These are phyloP conservation scores for Ceratina australensis DNA, from an alignment of 1,140 invertebrate species.

Conservation along the genomic window DNA sequence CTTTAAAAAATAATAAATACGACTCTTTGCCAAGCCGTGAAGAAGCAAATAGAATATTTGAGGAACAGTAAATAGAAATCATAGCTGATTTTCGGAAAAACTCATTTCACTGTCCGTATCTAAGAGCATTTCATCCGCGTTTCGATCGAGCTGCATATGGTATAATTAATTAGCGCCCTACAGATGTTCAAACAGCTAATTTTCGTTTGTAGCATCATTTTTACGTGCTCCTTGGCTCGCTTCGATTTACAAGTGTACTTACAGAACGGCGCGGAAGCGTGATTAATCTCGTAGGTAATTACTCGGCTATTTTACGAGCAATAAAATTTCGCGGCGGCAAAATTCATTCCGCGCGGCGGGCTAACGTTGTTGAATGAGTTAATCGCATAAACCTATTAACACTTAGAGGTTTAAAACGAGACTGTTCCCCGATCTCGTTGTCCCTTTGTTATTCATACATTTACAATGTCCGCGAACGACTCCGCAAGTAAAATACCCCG, in stretches of 20 bases:
- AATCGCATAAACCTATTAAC: constrained; percentile 19
- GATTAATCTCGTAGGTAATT: neutral
- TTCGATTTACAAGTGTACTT: neutral
- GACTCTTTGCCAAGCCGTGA: too few relatives aligned
- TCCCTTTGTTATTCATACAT: neutral
- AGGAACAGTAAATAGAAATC: too few relatives aligned
- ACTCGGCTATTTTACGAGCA: neutral
- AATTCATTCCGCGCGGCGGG: neutral
- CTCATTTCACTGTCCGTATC: too few relatives aligned
- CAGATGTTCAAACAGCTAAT: neutral
- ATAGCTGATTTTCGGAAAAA: too few relatives aligned
- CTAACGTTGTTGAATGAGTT: neutral
- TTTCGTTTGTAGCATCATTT: neutral
- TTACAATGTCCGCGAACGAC: constrained; percentile 27
- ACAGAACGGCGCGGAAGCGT: neutral
- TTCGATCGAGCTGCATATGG: neutral
- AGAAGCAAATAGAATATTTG: too few relatives aligned
- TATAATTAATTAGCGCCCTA: neutral
- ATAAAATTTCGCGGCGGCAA: neutral
- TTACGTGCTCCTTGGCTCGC: neutral
- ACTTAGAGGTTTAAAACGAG: neutral
- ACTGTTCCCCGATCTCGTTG: neutral
- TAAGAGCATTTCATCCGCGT: neutral
- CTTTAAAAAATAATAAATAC: too few relatives aligned
- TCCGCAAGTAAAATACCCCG: constrained; percentile 19